Conservation (phyloP, 1,140 invertebrate species). For the Babylonia areolata region DNA sequence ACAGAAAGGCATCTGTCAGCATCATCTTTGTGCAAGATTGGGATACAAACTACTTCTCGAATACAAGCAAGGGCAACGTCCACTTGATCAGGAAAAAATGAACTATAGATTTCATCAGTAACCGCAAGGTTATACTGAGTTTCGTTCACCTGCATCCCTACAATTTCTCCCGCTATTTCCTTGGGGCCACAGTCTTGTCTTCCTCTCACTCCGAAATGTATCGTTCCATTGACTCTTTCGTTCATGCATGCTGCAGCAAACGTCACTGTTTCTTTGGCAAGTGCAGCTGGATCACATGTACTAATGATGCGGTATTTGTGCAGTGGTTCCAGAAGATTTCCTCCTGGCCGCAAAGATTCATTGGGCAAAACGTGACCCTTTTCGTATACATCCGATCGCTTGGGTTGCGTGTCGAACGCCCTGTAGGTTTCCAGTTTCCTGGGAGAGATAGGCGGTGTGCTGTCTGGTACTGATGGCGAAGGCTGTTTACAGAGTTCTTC, state of each 20-base stretch:
- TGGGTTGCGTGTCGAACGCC: conserved; percentile 6
- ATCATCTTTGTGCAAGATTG: conserved; percentile 27
- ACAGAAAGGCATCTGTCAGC: conserved; percentile 25
- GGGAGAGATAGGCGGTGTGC: too few relatives aligned
- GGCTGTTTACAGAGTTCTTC: conserved; percentile 21
- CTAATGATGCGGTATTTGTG: conserved; percentile 24
- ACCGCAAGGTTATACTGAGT: conserved; percentile 26
- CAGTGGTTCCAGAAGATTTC: not conserved
- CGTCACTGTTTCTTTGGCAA: conserved; percentile 36
- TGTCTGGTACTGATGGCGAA: not conserved
- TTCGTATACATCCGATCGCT: conserved; percentile 5
- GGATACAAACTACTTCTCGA: conserved; percentile 43
- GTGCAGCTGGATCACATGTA: not conserved
- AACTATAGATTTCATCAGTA: conserved; percentile 19
- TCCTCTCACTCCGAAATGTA: conserved; percentile 47
- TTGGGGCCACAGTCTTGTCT: not conserved
- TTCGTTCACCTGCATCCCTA: conserved; percentile 24
- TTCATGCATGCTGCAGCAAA: conserved; percentile 55
- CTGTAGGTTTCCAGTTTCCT: conserved; percentile 33
- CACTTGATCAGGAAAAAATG: conserved; percentile 32
- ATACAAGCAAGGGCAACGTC: conserved; percentile 33
- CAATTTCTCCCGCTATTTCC: conserved; percentile 8
- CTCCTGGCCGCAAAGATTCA: conserved; percentile 27
- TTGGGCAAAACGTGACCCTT: conserved; percentile 27
- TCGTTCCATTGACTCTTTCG: conserved; percentile 49